Evolutionary conservation across 2,888 invertebrate species (phyloP), one percentile per base, ranked within the genome.

Genomic region (Latrodectus elegans): DNA sequence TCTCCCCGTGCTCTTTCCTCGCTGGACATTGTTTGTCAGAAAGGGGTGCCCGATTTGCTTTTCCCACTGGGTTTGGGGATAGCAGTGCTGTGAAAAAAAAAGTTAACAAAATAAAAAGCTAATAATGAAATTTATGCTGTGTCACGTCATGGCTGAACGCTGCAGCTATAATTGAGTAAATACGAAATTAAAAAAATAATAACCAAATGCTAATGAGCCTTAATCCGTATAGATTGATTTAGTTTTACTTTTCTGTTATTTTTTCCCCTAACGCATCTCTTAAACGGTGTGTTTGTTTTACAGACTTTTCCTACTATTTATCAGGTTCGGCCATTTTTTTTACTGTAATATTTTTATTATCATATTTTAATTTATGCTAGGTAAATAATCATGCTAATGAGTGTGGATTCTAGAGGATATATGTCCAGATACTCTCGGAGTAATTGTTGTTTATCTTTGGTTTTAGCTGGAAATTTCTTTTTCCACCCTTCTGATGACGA

Each of bases 11-110:
- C 38, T 38, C 78, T 60, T 78, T 65, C 51, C 71, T 80, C 80
- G 80, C 84, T 88, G 88, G 88, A 80, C 84, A 84, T 88, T 84
- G 84, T 88, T 88, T 88, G 71, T 76, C 53, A 26, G 87, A 77
- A 55, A 70, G 77, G 82, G 79, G 78, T 75, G 65, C 53, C 10
- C 0, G 52, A 12, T n/a, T 53, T n/a, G 52, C 64, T 78, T 77
- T 76, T 67, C 77, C 81, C 80, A 86, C 86, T 81, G 71, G 67
- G 67, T 17, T 86, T 85, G 51, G 79, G 79, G 74, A 49, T 9
- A n/a, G 17, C 22, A 71, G 55, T 38, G 73, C 26, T 72, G n/a
- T 84, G 55, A 72, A 60, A 52, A 75, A 52, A 75, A 71, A 68
- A 84, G 67, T 72, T 52, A 83, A 72, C 17, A 80, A 80, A 75